phyloP scores from a whole-genome alignment of 2,888 invertebrate genomes.

The Tenthredo livida region DNA sequence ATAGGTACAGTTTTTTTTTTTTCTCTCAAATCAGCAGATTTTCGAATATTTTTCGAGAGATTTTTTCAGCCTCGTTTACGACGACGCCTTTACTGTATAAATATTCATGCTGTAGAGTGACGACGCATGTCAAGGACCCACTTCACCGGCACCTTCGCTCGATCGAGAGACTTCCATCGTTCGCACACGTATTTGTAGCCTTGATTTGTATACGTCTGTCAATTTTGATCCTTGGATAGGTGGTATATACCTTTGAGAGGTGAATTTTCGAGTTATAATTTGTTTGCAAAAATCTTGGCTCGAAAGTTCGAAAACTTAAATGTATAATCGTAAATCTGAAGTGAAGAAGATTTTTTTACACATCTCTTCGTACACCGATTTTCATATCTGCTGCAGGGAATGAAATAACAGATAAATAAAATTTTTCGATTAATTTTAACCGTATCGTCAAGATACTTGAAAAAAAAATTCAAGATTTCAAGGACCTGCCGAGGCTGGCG shows the following conservation, averaged over 20 bases:
- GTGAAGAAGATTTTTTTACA: not conserved
- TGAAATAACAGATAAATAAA: not conserved
- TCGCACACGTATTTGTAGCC: constrained; percentile 11
- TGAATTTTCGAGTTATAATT: not conserved
- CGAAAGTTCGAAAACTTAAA: not conserved
- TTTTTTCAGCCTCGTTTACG: constrained; percentile 35
- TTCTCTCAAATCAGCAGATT: not conserved
- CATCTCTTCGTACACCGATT: too few species aligned
- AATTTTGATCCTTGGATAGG: not conserved
- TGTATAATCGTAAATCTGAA: not conserved
- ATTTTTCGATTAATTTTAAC: not conserved
- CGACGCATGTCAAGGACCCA: constrained; percentile 59
- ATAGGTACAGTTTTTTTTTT: not conserved
- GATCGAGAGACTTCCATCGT: constrained; percentile 38
- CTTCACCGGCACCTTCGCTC: constrained; percentile 40
- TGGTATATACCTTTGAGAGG: not conserved
- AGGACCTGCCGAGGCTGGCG: too few species aligned
- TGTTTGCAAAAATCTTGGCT: not conserved
- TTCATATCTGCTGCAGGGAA: not conserved
- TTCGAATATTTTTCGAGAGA: not conserved
- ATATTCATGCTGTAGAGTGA: constrained; percentile 66
- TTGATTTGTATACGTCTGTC: not conserved
- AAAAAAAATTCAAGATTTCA: not conserved
- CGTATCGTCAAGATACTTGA: not conserved
- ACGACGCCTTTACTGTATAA: constrained; percentile 56